Evolutionary conservation across 2,888 invertebrate genomes (phyloP).

Genomic region (Aspidapion aeneum): DNA sequence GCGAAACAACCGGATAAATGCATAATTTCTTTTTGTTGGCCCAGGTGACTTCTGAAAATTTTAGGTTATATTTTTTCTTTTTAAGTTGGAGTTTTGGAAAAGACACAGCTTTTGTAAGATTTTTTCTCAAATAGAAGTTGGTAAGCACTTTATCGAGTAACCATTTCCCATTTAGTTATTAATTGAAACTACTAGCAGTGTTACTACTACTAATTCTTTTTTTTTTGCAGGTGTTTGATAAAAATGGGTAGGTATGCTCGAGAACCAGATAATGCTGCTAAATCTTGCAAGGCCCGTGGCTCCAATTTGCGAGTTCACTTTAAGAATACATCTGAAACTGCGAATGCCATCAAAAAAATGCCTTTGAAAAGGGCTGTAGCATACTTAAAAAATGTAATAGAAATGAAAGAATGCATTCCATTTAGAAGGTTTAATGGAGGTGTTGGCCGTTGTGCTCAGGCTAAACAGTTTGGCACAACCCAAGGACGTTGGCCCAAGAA

Average conservation of each 20-base stretch:
- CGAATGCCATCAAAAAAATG: slow-evolving; percentile 94
- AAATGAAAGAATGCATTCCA: slow-evolving; percentile 96
- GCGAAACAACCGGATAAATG: no score
- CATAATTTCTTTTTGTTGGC: no score
- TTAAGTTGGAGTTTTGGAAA: no score
- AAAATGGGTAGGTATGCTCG: slow-evolving; percentile 94
- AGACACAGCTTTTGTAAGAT: no score
- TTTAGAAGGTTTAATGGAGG: slow-evolving; percentile 96
- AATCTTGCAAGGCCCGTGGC: slow-evolving; percentile 98
- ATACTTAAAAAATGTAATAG: slow-evolving; percentile 93
- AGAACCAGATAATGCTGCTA: slow-evolving; percentile 94
- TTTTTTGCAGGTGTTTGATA: no score
- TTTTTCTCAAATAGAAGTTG: no score
- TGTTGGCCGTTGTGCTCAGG: slow-evolving; percentile 96
- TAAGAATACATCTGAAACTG: slow-evolving; percentile 99
- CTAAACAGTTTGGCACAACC: slow-evolving; percentile 91
- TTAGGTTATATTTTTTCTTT: no score
- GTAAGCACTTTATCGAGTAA: no score
- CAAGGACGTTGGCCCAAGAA: slow-evolving; percentile 99
- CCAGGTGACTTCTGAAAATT: no score
- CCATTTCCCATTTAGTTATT: no score
- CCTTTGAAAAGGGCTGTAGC: slow-evolving; percentile 90
- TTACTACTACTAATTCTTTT: no score
- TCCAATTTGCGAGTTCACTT: slow-evolving; percentile 98
- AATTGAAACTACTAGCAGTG: no score